Base-by-base conservation (phyloP, 2,888 invertebrate genomes). In the Sphaeridia pumilis region DNA sequence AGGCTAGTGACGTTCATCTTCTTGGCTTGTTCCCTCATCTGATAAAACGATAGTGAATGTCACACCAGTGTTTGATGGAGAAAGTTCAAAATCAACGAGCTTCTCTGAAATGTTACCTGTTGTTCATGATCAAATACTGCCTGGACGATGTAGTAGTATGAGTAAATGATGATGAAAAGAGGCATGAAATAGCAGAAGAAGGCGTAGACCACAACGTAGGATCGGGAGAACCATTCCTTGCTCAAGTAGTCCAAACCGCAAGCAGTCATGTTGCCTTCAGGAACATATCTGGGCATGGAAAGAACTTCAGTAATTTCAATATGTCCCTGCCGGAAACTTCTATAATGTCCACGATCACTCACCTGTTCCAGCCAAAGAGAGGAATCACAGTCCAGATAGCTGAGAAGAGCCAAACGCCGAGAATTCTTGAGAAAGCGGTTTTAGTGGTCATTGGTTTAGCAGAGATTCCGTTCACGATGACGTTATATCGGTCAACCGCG, bases 231-330 rank as follows among this genome's bases (percentile, higher is more conserved):
- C 76, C 76, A 76, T 55, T 74, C 74, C 60, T 74, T 73, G 38
- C 71, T 71, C 35, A 78, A 70, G 63, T 76, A 78, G 61, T 78
- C 78, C 27, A 59, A 31, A 51, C 77, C 80, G 60, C 81, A 81
- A 31, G 88, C 87, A 42, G 89, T 89, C 82, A 90, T 83, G 73
- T 90, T 89, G 56, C 90, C 92, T 73, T 92, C 92, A 7, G 90
- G 90, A 45, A 90, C 87, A 70, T 90, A 90, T 69, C 86, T 85
- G 70, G n/a, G n/a, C n/a, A n/a, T n/a, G n/a, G n/a, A n/a, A n/a
- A n/a, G n/a, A n/a, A n/a, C n/a, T n/a, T n/a, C n/a, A n/a, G n/a
- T n/a, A n/a, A n/a, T n/a, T n/a, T n/a, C n/a, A n/a, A n/a, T n/a
- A n/a, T n/a, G n/a, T n/a, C n/a, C n/a, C n/a, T n/a, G n/a, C n/a